Conservation (phyloP, 2,113 vertebrate genomes). For the Leucoraja erinaceus region DNA sequence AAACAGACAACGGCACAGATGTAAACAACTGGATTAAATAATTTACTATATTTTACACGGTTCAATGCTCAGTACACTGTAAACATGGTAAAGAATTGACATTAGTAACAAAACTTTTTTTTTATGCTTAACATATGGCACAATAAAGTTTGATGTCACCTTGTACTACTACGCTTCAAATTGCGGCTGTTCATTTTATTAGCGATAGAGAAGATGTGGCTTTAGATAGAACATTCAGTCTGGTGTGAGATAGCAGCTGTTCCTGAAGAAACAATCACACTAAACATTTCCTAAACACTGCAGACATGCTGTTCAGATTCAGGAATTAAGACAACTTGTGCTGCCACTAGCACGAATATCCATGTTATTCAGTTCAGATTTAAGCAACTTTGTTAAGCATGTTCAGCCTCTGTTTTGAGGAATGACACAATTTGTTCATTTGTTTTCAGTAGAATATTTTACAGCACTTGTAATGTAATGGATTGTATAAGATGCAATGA, state of each 20-base stretch:
- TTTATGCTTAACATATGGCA: constrained; percentile 33
- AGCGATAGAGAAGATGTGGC: background rate
- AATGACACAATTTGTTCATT: background rate
- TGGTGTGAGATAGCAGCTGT: constrained; percentile 18
- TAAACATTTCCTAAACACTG: constrained; percentile 9
- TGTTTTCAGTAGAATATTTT: background rate
- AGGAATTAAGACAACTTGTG: background rate
- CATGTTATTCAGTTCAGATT: background rate
- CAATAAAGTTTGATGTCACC: constrained; percentile 27
- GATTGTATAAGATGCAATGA: background rate
- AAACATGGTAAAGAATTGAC: constrained; percentile 35
- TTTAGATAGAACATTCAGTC: constrained; percentile 25
- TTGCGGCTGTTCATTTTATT: constrained; percentile 33
- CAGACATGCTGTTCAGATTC: constrained; percentile 12
- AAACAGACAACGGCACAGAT: background rate
- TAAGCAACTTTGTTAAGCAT: background rate
- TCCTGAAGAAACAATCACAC: background rate
- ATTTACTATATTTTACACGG: constrained; percentile 26
- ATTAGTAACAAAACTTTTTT: constrained; percentile 35
- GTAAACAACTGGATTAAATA: background rate
- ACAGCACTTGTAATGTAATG: background rate
- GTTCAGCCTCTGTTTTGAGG: too few relatives aligned
- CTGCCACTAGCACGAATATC: background rate
- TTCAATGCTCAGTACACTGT: background rate
- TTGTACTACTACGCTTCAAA: constrained; percentile 24